Percentiles rank a stretch among this genome's conserved stretches.
Evolutionary conservation across 2,888 invertebrate genomes (phyloP).

Genomic region (Atethmia centrago): DNA sequence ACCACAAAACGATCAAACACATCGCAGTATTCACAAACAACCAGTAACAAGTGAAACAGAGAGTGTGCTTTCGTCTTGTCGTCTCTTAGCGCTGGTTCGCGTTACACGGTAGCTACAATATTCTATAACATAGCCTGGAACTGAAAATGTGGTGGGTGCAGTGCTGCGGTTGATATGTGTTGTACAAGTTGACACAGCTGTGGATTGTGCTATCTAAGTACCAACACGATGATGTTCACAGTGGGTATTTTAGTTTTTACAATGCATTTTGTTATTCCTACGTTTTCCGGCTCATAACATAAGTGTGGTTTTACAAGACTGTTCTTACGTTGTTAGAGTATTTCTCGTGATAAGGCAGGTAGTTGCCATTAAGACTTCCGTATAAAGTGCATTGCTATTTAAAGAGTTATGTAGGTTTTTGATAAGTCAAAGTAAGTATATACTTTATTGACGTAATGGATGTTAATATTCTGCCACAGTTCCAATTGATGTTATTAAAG

Average conservation of each 20-base stretch:
- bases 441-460: not conserved
- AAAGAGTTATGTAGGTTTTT: constrained; percentile 34
- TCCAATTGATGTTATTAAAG: not conserved
- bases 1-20: constrained; percentile 87
- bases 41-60: constrained; percentile 73
- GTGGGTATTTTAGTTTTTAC: constrained; percentile 76
- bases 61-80: constrained; percentile 68
- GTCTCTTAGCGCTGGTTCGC: constrained; percentile 69
- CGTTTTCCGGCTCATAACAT: constrained; percentile 20
- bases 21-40: constrained; percentile 85
- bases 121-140: constrained; percentile 66
- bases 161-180: constrained; percentile 75
- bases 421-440: constrained; percentile 44
- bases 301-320: constrained; percentile 33
- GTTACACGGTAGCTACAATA: constrained; percentile 68
- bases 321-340: constrained; percentile 47
- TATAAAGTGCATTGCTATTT: constrained; percentile 44
- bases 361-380: constrained; percentile 57
- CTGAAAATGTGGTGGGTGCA: constrained; percentile 83
- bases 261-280: constrained; percentile 16
- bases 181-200: constrained; percentile 72
- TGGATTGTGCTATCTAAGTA: constrained; percentile 66
- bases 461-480: not conserved
- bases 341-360: constrained; percentile 61
- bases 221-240: constrained; percentile 75